Percentiles rank a stretch among this genome's conserved stretches.
phyloP scores from a whole-genome alignment of 2,797 vertebrate species.

The Xenentodon cancila region DNA sequence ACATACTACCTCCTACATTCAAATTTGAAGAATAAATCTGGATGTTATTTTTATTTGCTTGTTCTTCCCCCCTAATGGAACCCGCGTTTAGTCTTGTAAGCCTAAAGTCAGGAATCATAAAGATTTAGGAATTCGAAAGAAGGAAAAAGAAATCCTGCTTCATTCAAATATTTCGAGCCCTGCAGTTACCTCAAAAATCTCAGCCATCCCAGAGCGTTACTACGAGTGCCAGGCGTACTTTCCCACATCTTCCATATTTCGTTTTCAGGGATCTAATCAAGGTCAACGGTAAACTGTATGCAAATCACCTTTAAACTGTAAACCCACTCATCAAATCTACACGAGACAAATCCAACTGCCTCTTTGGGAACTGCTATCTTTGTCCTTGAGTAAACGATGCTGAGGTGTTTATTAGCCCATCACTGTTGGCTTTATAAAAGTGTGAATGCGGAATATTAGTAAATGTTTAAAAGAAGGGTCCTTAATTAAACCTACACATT shows the following conservation, averaged over 20 bases:
- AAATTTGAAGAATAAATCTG: conserved; percentile 1
- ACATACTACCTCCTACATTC: conserved; percentile 15
- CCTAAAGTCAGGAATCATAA: neutral
- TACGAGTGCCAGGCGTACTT: conserved; percentile 11
- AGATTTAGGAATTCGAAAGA: neutral
- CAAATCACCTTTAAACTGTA: conserved; percentile 30
- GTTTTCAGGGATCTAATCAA: neutral
- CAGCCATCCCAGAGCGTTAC: too few species aligned
- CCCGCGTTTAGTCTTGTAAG: neutral
- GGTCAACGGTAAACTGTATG: conserved; percentile 37
- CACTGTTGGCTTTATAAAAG: conserved; percentile 7
- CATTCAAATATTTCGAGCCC: conserved; percentile 25
- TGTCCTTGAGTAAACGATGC: neutral
- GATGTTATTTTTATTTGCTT: neutral
- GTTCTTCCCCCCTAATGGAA: neutral
- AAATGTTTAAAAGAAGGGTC: conserved; percentile 3
- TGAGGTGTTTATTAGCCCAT: neutral
- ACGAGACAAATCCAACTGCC: neutral
- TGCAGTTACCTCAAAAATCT: conserved; percentile 14
- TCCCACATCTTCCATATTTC: conserved; percentile 3
- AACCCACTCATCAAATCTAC: neutral
- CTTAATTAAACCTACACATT: neutral
- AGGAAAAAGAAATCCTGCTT: conserved; percentile 14
- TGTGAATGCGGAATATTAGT: neutral
- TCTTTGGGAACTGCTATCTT: neutral